phyloP scores from a whole-genome alignment of 1,140 invertebrate genomes.

The Telenomus remus region DNA sequence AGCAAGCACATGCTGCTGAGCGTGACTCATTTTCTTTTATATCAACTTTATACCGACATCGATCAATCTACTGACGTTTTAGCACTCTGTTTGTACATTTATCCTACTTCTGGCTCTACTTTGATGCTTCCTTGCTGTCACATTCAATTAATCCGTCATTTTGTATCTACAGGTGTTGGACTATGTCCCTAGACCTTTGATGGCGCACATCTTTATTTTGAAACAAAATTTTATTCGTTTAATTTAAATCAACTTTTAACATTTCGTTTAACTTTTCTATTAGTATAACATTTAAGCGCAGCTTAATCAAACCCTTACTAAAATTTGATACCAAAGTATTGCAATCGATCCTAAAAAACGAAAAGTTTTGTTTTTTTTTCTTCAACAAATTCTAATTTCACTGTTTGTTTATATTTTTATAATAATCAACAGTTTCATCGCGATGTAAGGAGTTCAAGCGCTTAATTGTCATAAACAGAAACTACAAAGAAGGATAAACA shows the following conservation, averaged over 20 bases:
- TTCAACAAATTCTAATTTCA: no score
- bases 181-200: constrained; percentile 69
- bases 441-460: no score
- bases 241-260: background rate
- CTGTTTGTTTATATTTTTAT: no score
- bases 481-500: background rate
- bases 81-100: constrained; percentile 48
- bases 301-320: no score
- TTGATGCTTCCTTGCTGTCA: constrained; percentile 38
- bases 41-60: constrained; percentile 21
- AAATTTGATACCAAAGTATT: no score
- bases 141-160: constrained; percentile 70
- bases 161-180: constrained; percentile 67
- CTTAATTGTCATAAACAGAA: no score
- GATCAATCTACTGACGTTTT: constrained; percentile 12
- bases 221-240: constrained; percentile 36
- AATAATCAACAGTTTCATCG: no score
- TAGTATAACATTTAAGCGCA: background rate
- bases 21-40: constrained; percentile 69
- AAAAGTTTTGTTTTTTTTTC: no score
- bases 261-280: no score
- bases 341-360: no score
- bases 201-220: constrained; percentile 67
- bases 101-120: constrained; percentile 56
- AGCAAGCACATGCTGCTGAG: constrained; percentile 78